Base-by-base conservation (phyloP, 1,140 invertebrate species). In the Phymorhynchus buccinoides region DNA sequence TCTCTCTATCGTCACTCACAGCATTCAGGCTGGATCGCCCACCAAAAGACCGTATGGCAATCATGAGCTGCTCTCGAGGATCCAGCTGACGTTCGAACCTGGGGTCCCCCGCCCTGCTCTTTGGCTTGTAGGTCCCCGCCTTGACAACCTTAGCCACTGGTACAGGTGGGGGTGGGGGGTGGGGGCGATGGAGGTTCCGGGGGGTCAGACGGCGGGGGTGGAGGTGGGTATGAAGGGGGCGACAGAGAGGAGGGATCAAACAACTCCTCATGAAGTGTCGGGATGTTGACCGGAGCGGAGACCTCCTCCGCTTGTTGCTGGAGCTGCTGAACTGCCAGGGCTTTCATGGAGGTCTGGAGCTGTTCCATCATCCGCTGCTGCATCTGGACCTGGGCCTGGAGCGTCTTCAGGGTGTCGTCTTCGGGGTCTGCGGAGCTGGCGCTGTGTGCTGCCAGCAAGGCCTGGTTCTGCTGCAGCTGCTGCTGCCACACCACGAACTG, bases 11-110 rank as follows among this genome's bases (percentile, higher is more conserved):
- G 9, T 9, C 68, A 73, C 93, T 94, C 88, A 95, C 94, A 90
- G 94, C 94, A 87, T 93, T 94, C 39, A 96, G 91, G 41, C 94
- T 94, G 78, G 94, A 93, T 73, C 94, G 94, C 18, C 95, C 95
- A 0, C 95, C 95, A 88, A 96, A 96, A 89, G 94, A 95, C 86
- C 96, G 93, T 86, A 97, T 97, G 14, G 96, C 95, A n/a, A 95
- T 94, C 88, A 97, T 91, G 12, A 97, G 91, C 87, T 95, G 94
- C 84, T 96, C 95, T 66, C 96, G 94, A 1, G 95, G 94, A 91
- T 96, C 95, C 52, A 93, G 84, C 78, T 90, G 85, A 71, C 75
- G 88, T 86, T 92, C 90, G 83, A 91, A 90, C 83, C 85, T 80
- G 83, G 90, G 91, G 68, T 62, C 42, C 78, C 84, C 78, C 84